Conservation (phyloP, 1,140 invertebrate genomes). For the Ooceraea biroi region DNA sequence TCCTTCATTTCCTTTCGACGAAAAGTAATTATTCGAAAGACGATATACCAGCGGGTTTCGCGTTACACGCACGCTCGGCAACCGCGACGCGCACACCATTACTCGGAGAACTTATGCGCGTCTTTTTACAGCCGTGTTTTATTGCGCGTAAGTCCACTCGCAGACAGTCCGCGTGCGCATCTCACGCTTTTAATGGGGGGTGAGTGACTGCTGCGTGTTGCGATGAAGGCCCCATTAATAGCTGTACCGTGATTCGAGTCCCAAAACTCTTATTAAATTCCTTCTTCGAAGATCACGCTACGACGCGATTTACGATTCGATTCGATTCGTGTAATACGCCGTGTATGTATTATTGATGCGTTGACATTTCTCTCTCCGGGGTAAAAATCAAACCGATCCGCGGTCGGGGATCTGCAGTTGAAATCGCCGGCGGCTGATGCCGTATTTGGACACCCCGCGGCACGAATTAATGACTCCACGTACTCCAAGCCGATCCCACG, state of each 20-base stretch:
- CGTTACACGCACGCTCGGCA: constrained; percentile 46
- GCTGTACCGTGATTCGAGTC: constrained; percentile 1
- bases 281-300: neutral
- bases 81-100: constrained; percentile 5
- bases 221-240: constrained; percentile 28
- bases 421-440: constrained; percentile 2
- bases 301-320: constrained; percentile 7
- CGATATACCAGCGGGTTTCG: constrained; percentile 47
- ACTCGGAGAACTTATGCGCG: constrained; percentile 17
- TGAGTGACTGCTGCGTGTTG: no score
- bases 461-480: constrained; percentile 47
- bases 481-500: constrained; percentile 56
- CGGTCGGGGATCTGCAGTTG: neutral
- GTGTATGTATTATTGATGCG: neutral
- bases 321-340: no score
- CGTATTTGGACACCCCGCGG: constrained; percentile 40
- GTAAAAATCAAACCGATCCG: constrained; percentile 9
- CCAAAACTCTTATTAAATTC: constrained; percentile 11
- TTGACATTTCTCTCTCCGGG: neutral
- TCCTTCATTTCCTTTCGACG: constrained; percentile 60
- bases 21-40: constrained; percentile 65
- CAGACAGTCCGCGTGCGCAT: constrained; percentile 11
- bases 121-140: constrained; percentile 45
- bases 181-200: constrained; percentile 27
- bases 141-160: constrained; percentile 7